phyloP scores from a whole-genome alignment of 2,888 invertebrate genomes.

The Dolichomitus sp. region DNA sequence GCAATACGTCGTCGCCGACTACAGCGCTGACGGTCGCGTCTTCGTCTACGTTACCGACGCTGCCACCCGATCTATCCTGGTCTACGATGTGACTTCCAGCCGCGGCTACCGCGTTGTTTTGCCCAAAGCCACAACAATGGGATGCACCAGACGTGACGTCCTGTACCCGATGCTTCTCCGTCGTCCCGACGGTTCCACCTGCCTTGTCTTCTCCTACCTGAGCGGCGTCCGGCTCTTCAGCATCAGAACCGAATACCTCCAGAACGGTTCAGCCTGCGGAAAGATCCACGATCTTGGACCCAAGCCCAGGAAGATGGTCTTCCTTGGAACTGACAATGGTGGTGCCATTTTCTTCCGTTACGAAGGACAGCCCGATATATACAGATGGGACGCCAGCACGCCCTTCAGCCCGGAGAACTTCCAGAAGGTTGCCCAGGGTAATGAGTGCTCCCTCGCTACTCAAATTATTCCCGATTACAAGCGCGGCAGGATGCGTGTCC shows the following conservation, averaged over 20 bases:
- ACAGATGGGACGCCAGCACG: conserved; percentile 88
- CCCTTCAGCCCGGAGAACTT: conserved; percentile 86
- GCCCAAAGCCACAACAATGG: conserved; percentile 87
- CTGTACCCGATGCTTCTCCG: conserved; percentile 90
- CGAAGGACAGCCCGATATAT: conserved; percentile 88
- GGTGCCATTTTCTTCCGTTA: conserved; percentile 88
- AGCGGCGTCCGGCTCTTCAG: conserved; percentile 89
- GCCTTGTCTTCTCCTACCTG: conserved; percentile 89
- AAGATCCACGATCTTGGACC: conserved; percentile 87
- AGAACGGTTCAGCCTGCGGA: conserved; percentile 88
- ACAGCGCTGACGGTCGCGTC: conserved; percentile 86
- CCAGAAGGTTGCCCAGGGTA: conserved; percentile 87
- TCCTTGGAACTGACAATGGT: conserved; percentile 90
- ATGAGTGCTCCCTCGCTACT: conserved; percentile 87
- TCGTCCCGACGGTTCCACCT: conserved; percentile 88
- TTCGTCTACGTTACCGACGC: conserved; percentile 87
- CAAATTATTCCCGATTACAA: conserved; percentile 88
- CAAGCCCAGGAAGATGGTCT: conserved; percentile 88
- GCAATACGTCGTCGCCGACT: conserved; percentile 89
- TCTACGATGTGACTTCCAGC: conserved; percentile 89
- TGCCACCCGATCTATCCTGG: conserved; percentile 86
- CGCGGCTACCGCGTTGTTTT: conserved; percentile 90
- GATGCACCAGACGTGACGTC: conserved; percentile 88
- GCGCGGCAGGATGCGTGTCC: conserved; percentile 88
- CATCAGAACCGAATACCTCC: conserved; percentile 89